Base-by-base conservation (phyloP, 2,888 invertebrate genomes). In the Dasypogon diadema region DNA sequence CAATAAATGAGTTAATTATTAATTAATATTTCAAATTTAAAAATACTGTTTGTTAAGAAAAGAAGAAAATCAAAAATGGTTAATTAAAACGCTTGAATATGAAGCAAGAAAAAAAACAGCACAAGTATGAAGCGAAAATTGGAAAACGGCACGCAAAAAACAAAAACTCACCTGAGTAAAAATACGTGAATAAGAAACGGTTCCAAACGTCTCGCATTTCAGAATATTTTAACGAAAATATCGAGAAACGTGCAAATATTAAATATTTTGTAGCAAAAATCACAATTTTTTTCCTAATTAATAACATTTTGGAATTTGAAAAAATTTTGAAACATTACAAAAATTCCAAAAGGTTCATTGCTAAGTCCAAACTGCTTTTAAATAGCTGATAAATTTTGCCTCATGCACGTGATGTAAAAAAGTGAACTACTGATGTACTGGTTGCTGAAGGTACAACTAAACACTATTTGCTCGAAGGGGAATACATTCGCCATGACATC, bases 401-500 rank as follows among this genome's bases (percentile, higher is more conserved):
- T 74, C 58, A 74, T 58, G 70, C 70, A 70, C 70, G 70, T 54
- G 37, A 18, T 70, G 51, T 30, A 30, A 30, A 54, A 51, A 54
- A 34, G 34, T 54, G 30, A 70, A 37, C 12, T 34, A 70, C 48
- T 70, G 54, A 30, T 70, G 54, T 18, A 14, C 54, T 24, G 70
- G 21, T 54, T 21, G 54, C 21, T 54, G 70, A 16, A 54, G 70
- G 26, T 54, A 54, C 54, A 80, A 81, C 85, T 87, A 89, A 84
- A 88, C 87, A 85, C 88, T 88, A 87, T 88, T 88, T 84, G 87
- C 87, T 84, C 88, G 88, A 82, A 89, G 87, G 84, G 89, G 89
- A 85, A 89, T 88, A 87, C 89, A 89, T 87, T 89, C 89, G 85
- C 89, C 89, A 83, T 87, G 88, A 83, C 89, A 88, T 86, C 85